Percentiles rank a stretch among this genome's conserved stretches.
phyloP scores from a whole-genome alignment of 2,797 vertebrate genomes.

The Lophotriccus pileatus region DNA sequence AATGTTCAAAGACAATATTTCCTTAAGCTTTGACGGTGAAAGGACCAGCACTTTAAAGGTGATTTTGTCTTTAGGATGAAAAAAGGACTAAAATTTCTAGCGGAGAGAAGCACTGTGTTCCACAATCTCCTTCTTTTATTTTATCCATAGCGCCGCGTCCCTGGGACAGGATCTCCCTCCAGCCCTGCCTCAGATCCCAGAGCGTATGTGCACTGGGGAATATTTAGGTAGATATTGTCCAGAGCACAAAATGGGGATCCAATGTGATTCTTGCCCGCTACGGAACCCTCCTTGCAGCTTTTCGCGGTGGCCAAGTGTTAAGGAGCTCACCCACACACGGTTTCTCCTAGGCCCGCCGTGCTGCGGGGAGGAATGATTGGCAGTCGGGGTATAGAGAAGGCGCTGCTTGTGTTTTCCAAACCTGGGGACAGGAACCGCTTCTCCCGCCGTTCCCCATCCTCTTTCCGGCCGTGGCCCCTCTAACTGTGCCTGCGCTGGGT shows the following conservation, averaged over 20 bases:
- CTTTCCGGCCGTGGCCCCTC: background rate
- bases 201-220: background rate
- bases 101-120: background rate
- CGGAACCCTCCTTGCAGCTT: background rate
- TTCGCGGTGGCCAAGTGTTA: background rate
- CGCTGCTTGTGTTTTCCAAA: background rate
- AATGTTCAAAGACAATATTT: background rate
- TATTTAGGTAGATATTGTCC: background rate
- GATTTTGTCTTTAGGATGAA: background rate
- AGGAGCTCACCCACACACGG: background rate
- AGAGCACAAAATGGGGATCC: background rate
- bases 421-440: background rate
- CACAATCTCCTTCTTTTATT: background rate
- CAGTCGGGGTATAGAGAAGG: background rate
- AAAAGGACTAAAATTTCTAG: background rate
- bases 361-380: background rate
- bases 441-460: background rate
- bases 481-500: background rate
- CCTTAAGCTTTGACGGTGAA: background rate
- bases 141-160: background rate
- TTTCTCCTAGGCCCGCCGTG: background rate
- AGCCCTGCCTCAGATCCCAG: background rate
- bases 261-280: accelerated
- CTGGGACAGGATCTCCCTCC: background rate
- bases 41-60: background rate